Evolutionary conservation across 2,888 invertebrate genomes (phyloP).

Genomic region (Ophion costatus): DNA sequence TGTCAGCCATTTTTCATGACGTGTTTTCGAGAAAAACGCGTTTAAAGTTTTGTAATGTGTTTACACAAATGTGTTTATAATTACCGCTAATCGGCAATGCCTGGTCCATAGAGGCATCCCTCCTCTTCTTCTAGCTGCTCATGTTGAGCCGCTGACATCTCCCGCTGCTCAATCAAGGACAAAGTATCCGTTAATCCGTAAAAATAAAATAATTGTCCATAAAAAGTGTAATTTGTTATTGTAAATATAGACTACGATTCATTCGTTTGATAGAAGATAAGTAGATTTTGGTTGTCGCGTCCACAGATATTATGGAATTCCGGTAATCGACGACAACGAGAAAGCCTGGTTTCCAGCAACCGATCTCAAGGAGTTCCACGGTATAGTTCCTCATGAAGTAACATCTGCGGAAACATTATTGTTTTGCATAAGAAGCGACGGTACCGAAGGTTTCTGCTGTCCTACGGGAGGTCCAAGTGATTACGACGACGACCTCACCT

Average conservation of each 20-base stretch:
- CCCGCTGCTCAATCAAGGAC: too few relatives aligned
- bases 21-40: too few relatives aligned
- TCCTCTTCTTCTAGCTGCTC: too few relatives aligned
- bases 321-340: constrained; percentile 94
- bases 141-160: too few relatives aligned
- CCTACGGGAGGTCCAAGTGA: constrained; percentile 87
- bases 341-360: constrained; percentile 96
- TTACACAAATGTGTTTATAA: too few relatives aligned
- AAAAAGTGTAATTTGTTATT: not conserved
- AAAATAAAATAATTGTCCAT: too few relatives aligned
- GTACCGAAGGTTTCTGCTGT: constrained; percentile 93
- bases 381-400: constrained; percentile 93
- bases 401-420: constrained; percentile 90
- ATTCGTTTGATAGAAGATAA: not conserved
- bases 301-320: constrained; percentile 90
- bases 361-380: constrained; percentile 94
- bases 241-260: not conserved
- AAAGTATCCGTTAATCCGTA: too few relatives aligned
- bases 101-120: too few relatives aligned
- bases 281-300: constrained; percentile 28
- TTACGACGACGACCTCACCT: constrained; percentile 82
- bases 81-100: too few relatives aligned
- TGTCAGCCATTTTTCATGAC: too few relatives aligned
- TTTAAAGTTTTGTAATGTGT: too few relatives aligned
- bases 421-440: constrained; percentile 94